A percentile compares a stretch with the other conserved stretches of the same genome.
These are phyloP conservation scores for Typhlichthys eigenmanni DNA, from an alignment of 2,797 vertebrate species.

Conservation along the genomic window DNA sequence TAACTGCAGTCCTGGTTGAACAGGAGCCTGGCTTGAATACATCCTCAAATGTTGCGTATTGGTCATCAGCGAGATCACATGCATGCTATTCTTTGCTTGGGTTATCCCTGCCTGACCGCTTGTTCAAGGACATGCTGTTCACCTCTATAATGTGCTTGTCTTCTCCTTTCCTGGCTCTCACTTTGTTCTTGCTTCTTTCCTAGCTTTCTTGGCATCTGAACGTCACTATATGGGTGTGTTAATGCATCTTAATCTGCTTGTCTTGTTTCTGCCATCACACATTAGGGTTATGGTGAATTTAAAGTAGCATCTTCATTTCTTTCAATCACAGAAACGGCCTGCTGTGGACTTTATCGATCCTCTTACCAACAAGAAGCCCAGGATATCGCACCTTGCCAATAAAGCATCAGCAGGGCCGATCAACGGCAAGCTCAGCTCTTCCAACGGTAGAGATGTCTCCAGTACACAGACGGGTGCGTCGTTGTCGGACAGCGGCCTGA, in stretches of 20 bases:
- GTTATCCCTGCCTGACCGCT: too few species aligned
- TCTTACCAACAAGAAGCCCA: slow-evolving; percentile 88
- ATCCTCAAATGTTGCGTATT: slow-evolving; percentile 37
- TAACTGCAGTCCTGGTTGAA: slow-evolving; percentile 26
- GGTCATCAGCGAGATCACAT: too few species aligned
- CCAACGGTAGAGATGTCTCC: slow-evolving; percentile 80
- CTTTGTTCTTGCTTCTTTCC: background rate
- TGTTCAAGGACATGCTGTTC: slow-evolving; percentile 10
- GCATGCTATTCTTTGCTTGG: too few species aligned
- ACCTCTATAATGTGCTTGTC: background rate
- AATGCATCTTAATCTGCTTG: background rate
- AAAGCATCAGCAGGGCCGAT: slow-evolving; percentile 78
- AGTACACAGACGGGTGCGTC: slow-evolving; percentile 40
- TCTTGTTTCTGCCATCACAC: background rate
- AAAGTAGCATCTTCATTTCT: slow-evolving; percentile 11
- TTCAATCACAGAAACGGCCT: slow-evolving; percentile 84
- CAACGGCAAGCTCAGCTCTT: slow-evolving; percentile 85
- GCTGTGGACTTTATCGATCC: slow-evolving; percentile 91
- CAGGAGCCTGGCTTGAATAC: slow-evolving; percentile 28
- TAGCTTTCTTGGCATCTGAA: background rate
- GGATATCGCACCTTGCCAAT: slow-evolving; percentile 89
- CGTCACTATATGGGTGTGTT: background rate
- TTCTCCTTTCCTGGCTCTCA: background rate
- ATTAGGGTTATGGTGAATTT: background rate
- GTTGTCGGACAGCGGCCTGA: slow-evolving; percentile 44